A percentile compares a stretch with the other conserved stretches of the same genome.
phyloP scores from a whole-genome alignment of 2,113 vertebrate species.

The Gambusia affinis region DNA sequence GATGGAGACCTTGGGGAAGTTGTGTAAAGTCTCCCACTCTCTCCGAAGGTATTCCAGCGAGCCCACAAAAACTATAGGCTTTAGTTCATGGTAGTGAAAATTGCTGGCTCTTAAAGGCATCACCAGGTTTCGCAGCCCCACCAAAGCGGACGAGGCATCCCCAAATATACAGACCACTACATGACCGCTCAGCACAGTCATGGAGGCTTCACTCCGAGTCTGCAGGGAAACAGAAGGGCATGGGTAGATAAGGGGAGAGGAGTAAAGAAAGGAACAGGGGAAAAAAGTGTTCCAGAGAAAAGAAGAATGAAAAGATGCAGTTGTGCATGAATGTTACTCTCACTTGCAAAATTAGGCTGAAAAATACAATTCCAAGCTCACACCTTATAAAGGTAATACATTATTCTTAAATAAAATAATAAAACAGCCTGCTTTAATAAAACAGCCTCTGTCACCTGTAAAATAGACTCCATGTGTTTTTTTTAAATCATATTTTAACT shows the following conservation, averaged over 20 bases:
- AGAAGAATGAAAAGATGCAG: neutral
- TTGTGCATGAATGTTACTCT: neutral
- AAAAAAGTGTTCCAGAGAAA: neutral
- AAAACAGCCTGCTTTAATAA: neutral
- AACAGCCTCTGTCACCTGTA: neutral
- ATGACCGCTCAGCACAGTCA: conserved; percentile 98
- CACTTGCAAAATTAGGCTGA: neutral
- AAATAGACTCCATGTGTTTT: neutral
- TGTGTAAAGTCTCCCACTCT: conserved; percentile 99
- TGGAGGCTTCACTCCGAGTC: conserved; percentile 98
- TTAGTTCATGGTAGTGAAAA: conserved; percentile 98
- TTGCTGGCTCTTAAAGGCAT: conserved; percentile 99
- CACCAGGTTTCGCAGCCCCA: conserved; percentile 98
- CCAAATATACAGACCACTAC: conserved; percentile 99
- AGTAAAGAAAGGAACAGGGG: conserved; percentile 1
- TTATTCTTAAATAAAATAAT: neutral
- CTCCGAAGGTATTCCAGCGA: conserved; percentile 96
- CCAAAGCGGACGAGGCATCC: conserved; percentile 96
- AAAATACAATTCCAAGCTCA: too few species aligned
- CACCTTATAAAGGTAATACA: too few species aligned
- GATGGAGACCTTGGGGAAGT: conserved; percentile 99
- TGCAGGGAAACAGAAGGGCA: conserved; percentile 64
- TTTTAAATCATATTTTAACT: neutral
- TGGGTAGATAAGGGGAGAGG: conserved; percentile 10
- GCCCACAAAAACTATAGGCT: conserved; percentile 98